Percentiles rank a stretch among this genome's conserved stretches.
These are phyloP conservation scores for Rhyacichthys aspro DNA, from an alignment of 2,797 vertebrate genomes.

Conservation along the genomic window DNA sequence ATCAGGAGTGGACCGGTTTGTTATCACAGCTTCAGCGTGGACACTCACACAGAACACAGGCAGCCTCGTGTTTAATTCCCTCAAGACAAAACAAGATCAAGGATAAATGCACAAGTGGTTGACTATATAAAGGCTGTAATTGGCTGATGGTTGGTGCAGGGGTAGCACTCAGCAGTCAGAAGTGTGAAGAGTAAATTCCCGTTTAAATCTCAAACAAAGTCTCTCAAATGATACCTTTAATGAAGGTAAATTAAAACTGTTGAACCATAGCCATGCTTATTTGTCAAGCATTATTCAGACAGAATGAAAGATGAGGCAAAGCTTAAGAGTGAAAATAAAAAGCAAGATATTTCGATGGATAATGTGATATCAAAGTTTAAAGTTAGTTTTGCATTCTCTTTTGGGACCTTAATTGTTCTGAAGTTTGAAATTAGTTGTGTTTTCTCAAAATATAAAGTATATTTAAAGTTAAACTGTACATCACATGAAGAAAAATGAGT, in stretches of 20 bases:
- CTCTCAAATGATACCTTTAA: too few species aligned
- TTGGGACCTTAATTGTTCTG: neutral
- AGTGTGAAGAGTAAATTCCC: too few species aligned
- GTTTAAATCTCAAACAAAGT: neutral
- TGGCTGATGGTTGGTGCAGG: slow-evolving; percentile 1
- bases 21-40: slow-evolving; percentile 15
- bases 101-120: slow-evolving; percentile 8
- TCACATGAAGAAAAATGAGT: too few species aligned
- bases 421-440: neutral
- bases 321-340: neutral
- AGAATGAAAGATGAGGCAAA: neutral
- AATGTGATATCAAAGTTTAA: neutral
- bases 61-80: slow-evolving; percentile 10
- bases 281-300: neutral
- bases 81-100: slow-evolving; percentile 13
- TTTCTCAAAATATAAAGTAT: too few species aligned
- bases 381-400: too few species aligned
- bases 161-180: neutral
- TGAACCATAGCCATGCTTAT: neutral
- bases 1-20: slow-evolving; percentile 13
- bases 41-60: slow-evolving; percentile 9
- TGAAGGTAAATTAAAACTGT: too few species aligned
- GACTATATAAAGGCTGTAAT: neutral
- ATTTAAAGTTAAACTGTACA: too few species aligned
- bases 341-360: neutral